Evolutionary conservation across 2,113 vertebrate genomes (phyloP).

Genomic region (Gasterosteus nipponicus): DNA sequence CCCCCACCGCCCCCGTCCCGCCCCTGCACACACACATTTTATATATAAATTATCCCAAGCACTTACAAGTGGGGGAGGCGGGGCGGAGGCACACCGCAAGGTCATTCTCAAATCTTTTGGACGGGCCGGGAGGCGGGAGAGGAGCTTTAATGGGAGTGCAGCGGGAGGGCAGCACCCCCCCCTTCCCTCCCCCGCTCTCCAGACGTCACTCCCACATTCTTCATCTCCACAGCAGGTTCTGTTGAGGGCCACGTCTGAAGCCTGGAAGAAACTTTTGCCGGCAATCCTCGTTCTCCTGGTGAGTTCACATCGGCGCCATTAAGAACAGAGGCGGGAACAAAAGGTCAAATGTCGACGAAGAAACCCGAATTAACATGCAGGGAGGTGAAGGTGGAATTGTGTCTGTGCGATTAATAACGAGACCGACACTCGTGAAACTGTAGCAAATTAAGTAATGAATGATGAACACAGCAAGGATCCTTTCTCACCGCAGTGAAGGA

Average conservation of each 20-base stretch:
- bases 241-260: not conserved
- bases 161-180: slow-evolving; percentile 32
- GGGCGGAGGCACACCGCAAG: slow-evolving; percentile 72
- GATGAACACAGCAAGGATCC: no score
- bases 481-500: not conserved
- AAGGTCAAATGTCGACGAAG: not conserved
- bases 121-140: slow-evolving; percentile 49
- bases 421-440: no score
- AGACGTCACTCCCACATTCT: not conserved
- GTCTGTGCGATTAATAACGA: no score
- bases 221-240: not conserved
- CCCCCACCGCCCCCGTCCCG: slow-evolving; percentile 50
- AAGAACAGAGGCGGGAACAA: not conserved
- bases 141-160: slow-evolving; percentile 64
- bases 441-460: no score
- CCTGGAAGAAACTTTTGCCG: not conserved
- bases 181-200: not conserved
- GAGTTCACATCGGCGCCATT: not conserved
- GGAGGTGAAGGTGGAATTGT: not conserved
- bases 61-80: slow-evolving; percentile 70
- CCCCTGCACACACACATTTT: slow-evolving; percentile 72
- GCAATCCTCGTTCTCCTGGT: no score
- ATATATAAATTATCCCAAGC: slow-evolving; percentile 84
- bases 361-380: not conserved
- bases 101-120: slow-evolving; percentile 78